Base-by-base conservation (phyloP, 2,797 vertebrate species). In the Neoniphon sammara region DNA sequence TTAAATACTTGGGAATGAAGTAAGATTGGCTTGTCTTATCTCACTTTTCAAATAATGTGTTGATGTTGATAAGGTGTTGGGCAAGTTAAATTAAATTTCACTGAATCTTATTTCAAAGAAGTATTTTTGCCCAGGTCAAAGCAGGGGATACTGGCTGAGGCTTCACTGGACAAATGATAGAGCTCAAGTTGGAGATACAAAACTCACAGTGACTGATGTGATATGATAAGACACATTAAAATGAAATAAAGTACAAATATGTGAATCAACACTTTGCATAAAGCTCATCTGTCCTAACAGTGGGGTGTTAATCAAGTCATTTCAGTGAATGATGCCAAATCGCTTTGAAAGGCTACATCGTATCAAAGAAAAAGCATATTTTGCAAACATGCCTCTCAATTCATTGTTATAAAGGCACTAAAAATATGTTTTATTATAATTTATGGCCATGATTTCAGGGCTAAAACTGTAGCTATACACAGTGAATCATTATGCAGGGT, bases 271-370 rank as follows among this genome's bases (percentile, higher is more conserved):
- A 54, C 61, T 68, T 83, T 81, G 34, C 14, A 55, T 74, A 20
- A 69, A 54, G 52, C 55, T 81, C 18, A 52, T 84, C 83, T 82
- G 68, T 86, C 66, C 74, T 34, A 82, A 75, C 75, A 73, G 62
- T 34, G 49, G 82, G 82, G 66, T 60, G 70, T 62, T 77, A 62
- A 82, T 83, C 52, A 77, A 77, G 73, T 80, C 53, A 49, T 66
- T 14, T 68, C 30, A 74, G 73, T 72, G 66, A 81, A 5, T 64
- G 31, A 71, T 21, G 7, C 8, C 14, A 78, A 83, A 81, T 70
- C 56, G 55, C 17, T 74, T 77, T 70, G 36, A 77, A 84, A 76
- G 66, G 68, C 47, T 9, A 64, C 58, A 50, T 70, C 31, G 66
- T 56, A 30, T 36, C 58, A 20, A 59, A n/a, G 44, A 10, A 54